A percentile compares a stretch with the other conserved stretches of the same genome.
Evolutionary conservation across 2,113 vertebrate species (phyloP).

Genomic region (Corydoras maculifer): DNA sequence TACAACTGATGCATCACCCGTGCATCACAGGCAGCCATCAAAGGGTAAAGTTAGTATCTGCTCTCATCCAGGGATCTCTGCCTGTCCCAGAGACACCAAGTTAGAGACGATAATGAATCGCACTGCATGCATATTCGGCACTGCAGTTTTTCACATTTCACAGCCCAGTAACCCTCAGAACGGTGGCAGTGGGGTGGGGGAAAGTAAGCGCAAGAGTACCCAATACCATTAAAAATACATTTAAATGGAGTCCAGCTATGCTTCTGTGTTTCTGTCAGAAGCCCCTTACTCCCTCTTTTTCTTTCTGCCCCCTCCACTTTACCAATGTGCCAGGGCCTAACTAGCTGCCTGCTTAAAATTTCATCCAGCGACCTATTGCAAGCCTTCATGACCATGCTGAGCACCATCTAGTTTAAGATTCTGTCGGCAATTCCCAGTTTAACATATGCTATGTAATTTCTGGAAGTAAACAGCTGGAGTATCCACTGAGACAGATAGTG

Average conservation of each 20-base stretch:
- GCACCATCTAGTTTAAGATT: constrained; percentile 29
- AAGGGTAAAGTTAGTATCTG: constrained; percentile 4
- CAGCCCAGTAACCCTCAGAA: constrained; percentile 57
- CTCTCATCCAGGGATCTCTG: constrained; percentile 30
- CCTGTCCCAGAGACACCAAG: constrained; percentile 49
- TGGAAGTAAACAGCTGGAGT: constrained; percentile 57
- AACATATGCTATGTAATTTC: constrained; percentile 58
- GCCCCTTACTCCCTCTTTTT: neutral
- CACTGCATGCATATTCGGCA: constrained; percentile 50
- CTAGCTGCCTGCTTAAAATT: constrained; percentile 22
- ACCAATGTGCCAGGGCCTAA: neutral
- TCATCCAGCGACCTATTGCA: neutral
- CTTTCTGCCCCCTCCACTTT: neutral
- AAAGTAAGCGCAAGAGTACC: constrained; percentile 6
- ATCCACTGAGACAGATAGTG: constrained; percentile 27
- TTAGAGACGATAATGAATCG: constrained; percentile 70
- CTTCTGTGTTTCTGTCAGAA: constrained; percentile 12
- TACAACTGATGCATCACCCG: constrained; percentile 29
- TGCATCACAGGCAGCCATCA: constrained; percentile 21
- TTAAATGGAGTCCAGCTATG: constrained; percentile 17
- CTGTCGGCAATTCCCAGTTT: constrained; percentile 7
- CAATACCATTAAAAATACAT: constrained; percentile 38
- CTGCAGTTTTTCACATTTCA: constrained; percentile 67
- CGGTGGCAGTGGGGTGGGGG: constrained; percentile 19
- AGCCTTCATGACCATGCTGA: neutral